A percentile compares a stretch with the other conserved stretches of the same genome.
These are phyloP conservation scores for Achroia grisella DNA, from an alignment of 1,140 invertebrate genomes.

Conservation along the genomic window DNA sequence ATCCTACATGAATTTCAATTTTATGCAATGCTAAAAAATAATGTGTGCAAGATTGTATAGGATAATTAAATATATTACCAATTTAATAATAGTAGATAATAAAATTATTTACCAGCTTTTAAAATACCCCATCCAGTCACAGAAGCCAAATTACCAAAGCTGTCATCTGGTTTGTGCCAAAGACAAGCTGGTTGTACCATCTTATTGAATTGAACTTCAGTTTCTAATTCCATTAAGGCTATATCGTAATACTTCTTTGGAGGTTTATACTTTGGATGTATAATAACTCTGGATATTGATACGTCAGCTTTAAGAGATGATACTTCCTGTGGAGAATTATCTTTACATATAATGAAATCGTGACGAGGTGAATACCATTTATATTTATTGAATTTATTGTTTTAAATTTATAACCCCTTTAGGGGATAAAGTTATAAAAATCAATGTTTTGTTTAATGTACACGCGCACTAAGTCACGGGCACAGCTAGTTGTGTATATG, in stretches of 20 bases:
- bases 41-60: too few species aligned
- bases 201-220: conserved; percentile 10
- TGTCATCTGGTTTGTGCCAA: conserved; percentile 10
- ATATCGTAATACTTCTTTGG: conserved; percentile 65
- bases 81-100: not conserved
- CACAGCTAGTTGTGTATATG: too few species aligned
- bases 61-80: too few species aligned
- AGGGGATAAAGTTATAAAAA: too few species aligned
- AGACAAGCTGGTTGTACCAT: conserved; percentile 30
- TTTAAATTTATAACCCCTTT: too few species aligned
- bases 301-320: not conserved
- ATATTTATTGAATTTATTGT: too few species aligned
- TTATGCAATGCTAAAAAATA: too few species aligned
- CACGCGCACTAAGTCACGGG: too few species aligned
- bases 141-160: conserved; percentile 10
- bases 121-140: conserved; percentile 34
- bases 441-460: too few species aligned
- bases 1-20: too few species aligned
- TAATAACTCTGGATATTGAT: conserved; percentile 42
- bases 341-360: not conserved
- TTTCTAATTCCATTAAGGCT: conserved; percentile 47
- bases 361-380: too few species aligned
- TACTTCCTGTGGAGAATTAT: not conserved
- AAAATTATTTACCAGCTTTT: not conserved
- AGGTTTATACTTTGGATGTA: conserved; percentile 66